Conservation (phyloP, 2,113 vertebrate genomes). For the human (Homo sapiens) region GRCh38 chr9:81699501-81700000, state of each 20-base stretch:
- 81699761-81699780: background rate
- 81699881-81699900: background rate
- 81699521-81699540: background rate
- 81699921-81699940: background rate
- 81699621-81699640: background rate
- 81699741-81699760: background rate
- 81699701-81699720: background rate
- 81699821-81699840: background rate
- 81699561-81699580: background rate
- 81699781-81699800: background rate
- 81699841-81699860: background rate
- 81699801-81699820: background rate
- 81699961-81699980: background rate
- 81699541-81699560: conserved; percentile 17
- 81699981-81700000: background rate
- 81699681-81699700: background rate
- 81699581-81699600: background rate
- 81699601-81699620: background rate
- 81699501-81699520: conserved; percentile 21
- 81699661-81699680: background rate
- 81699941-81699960: background rate
- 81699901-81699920: background rate
- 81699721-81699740: background rate
- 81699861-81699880: background rate
- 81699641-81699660: background rate